Base-by-base conservation (phyloP, 1,140 invertebrate species). In the Tetraneura akinire region DNA sequence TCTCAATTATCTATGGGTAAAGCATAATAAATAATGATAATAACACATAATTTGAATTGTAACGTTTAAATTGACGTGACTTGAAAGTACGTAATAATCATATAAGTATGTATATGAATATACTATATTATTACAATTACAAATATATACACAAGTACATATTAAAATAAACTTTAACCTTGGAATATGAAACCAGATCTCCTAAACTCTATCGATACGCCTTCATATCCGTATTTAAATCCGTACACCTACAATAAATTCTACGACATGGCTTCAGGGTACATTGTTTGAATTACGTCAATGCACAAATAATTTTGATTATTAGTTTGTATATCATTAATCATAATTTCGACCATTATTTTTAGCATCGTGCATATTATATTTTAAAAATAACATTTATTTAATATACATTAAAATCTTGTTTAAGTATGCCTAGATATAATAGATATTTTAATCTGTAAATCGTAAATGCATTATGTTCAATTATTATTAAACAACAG, bases 201-300 rank as follows among this genome's bases (percentile, higher is more conserved):
- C 37, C 47, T 68, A 16, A 45, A 68, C 64, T 68, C 10, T 68
- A 68, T 45, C 14, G 21, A 68, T 68, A n/a, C 66, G 66, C 66
- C 66, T 68, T 47, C 66, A 8, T 26, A 45, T 68, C 66, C 66
- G 66, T 37, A 68, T 68, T 68, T 68, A 29, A 26, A 68, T 68
- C 66, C 45, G n/a, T 21, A n/a, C 23, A 68, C 66, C 60, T 62
- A 9, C 21, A 47, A 26, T 47, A 0, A 68, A 68, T 68, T 68
- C 47, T 21, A 47, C 23, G n/a, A 47, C 14, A 68, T 68, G 21
- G 9, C 21, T 26, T 23, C 21, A 16, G 21, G 66, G 5, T 47
- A 68, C 8, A 8, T 13, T 11, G 11, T 45, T 16, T 68, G 13
- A 47, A 68, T 68, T 68, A 47, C 29, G 16, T 37, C 29, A 37